phyloP scores from a whole-genome alignment of 2,888 invertebrate species.

The Ormyrus nitidulus region DNA sequence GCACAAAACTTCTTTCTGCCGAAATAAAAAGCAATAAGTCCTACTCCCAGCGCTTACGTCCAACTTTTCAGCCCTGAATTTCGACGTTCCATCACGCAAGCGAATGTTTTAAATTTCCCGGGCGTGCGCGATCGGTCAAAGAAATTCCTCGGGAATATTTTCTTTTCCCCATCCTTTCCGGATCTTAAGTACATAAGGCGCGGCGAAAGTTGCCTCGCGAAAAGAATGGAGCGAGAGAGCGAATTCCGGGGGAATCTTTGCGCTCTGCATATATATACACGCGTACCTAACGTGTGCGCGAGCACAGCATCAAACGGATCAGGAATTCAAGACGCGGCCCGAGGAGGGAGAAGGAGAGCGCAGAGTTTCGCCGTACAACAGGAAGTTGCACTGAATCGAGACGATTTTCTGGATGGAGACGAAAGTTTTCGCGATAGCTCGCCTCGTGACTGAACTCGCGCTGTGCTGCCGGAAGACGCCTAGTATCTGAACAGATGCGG shows the following conservation, averaged over 20 bases:
- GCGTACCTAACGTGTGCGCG: not conserved
- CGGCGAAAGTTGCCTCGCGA: not conserved
- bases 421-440: constrained; percentile 6
- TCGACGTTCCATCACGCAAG: not conserved
- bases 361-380: not conserved
- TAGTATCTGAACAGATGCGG: no score
- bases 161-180: no score
- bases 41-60: no score
- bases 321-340: not conserved
- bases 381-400: constrained; percentile 1
- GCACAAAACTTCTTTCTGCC: no score
- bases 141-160: not conserved
- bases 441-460: not conserved
- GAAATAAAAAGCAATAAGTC: no score
- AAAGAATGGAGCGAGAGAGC: not conserved
- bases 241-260: constrained; percentile 5
- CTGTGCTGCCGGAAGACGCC: not conserved
- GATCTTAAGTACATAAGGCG: constrained; percentile 5
- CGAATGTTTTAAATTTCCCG: not conserved
- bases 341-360: not conserved
- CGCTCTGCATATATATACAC: not conserved
- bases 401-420: constrained; percentile 6
- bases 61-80: not conserved
- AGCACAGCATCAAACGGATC: not conserved
- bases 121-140: constrained; percentile 23